phyloP scores from a whole-genome alignment of 1,140 invertebrate genomes.

The Oreohelix idahoensis region DNA sequence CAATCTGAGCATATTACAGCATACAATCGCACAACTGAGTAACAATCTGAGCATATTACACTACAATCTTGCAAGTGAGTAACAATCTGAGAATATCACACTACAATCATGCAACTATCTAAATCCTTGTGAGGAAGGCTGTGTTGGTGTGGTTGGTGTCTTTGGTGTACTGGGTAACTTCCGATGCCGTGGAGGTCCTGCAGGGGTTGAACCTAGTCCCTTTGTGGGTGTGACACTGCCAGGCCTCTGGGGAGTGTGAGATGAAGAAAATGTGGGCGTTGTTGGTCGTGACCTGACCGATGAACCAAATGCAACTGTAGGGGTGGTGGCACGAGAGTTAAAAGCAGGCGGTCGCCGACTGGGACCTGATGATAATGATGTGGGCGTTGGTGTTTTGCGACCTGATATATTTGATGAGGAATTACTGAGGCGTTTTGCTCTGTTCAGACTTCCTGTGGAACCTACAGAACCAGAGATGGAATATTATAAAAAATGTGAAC shows the following conservation, averaged over 20 bases:
- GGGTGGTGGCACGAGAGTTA: conserved; percentile 52
- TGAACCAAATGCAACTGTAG: conserved; percentile 50
- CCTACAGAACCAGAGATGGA: conserved; percentile 37
- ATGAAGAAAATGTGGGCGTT: conserved; percentile 46
- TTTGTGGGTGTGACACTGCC: conserved; percentile 54
- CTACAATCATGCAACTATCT: conserved; percentile 21
- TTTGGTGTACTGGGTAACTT: conserved; percentile 40
- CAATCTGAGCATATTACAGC: no score
- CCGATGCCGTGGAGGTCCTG: conserved; percentile 32
- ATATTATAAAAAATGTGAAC: no score
- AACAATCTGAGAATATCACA: no score
- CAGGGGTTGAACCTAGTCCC: conserved; percentile 32
- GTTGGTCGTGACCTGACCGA: conserved; percentile 49
- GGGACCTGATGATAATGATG: conserved; percentile 44
- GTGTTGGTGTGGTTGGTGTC: conserved; percentile 13
- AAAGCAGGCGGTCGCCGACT: conserved; percentile 37
- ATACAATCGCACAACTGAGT: no score
- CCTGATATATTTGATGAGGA: conserved; percentile 54
- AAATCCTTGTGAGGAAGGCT: conserved; percentile 18
- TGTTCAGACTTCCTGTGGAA: conserved; percentile 59
- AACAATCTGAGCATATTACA: no score
- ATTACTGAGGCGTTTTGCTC: conserved; percentile 54
- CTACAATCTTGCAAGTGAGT: no score
- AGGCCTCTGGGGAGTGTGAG: conserved; percentile 50
- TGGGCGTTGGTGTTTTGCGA: conserved; percentile 50